Base-by-base conservation (phyloP, 2,888 invertebrate species). In the Pediacus dermestoides region DNA sequence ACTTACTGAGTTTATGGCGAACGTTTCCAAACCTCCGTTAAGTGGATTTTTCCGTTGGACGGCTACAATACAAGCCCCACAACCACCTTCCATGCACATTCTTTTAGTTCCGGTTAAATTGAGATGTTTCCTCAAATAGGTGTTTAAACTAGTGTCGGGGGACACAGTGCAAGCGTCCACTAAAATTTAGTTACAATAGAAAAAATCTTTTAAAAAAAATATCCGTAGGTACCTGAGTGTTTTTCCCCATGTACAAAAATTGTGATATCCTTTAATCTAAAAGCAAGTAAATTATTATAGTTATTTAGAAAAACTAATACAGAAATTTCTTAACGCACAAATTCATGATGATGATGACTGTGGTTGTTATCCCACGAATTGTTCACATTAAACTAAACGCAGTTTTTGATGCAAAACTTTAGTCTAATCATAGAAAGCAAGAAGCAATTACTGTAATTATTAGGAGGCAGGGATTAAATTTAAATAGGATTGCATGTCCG, bases 61-160 rank as follows among this genome's bases (percentile, higher is more conserved):
- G 1, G 74, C 67, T 1, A 79, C 78, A 2, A 77, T 70, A 55
- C 85, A 85, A 1, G 76, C 77, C 0, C 85, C 85, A 53, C 85
- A 85, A 1, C 85, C 85, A 0, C 85, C 85, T 60, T 85, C 84
- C 12, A 75, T 73, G 52, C 85, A 85, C 82, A 83, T 84, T 1
- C 70, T 72, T 57, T 85, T 85, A 0, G 85, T 85, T 1, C 85
- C 85, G 2, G 74, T 76, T 1, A 84, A 64, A 41, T 76, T 72
- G 0, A 78, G 76, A 41, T 75, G 70, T 1, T 76, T 74, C 2
- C 85, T 68, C 30, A 85, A 74, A 54, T 74, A 85, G 18, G 76
- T 74, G 48, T 83, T 82, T 1, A 85, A 64, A 0, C 77, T 74
- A 1, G 80, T 80, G 27, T 76, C 74, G 0, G 78, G 74, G 1